phyloP scores from a whole-genome alignment of 1,140 invertebrate species.

The Coboldia fuscipes region DNA sequence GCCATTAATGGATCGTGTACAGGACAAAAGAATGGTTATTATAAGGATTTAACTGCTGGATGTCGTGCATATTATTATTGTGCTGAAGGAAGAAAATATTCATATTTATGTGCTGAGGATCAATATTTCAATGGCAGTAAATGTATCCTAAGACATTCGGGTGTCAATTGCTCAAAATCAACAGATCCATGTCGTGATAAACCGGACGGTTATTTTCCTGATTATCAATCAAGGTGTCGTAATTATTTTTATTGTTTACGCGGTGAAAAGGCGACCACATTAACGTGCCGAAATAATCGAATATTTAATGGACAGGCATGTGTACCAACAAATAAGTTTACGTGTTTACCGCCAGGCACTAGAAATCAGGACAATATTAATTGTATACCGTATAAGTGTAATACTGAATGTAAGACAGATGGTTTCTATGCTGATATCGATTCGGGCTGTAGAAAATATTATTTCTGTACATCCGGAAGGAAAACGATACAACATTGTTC shows the following conservation, averaged over 20 bases:
- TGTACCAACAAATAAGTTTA: conserved; percentile 16
- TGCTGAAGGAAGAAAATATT: conserved; percentile 25
- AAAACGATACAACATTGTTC: conserved; percentile 20
- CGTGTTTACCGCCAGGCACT: conserved; percentile 15
- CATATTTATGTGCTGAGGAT: conserved; percentile 27
- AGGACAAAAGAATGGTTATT: conserved; percentile 28
- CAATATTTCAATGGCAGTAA: conserved; percentile 28
- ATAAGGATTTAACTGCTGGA: conserved; percentile 26
- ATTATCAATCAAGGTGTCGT: conserved; percentile 25
- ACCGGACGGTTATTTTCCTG: conserved; percentile 29
- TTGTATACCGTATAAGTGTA: conserved; percentile 7
- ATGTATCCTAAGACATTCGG: conserved; percentile 20
- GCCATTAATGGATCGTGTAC: conserved; percentile 25
- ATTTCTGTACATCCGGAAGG: conserved; percentile 26
- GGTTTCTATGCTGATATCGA: conserved; percentile 28
- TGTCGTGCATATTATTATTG: conserved; percentile 35
- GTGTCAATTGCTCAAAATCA: conserved; percentile 22
- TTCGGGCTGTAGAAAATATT: conserved; percentile 29
- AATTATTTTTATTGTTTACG: conserved; percentile 33
- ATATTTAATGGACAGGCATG: conserved; percentile 30
- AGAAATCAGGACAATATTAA: conserved; percentile 13
- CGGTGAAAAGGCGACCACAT: conserved; percentile 25
- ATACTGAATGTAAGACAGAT: conserved; percentile 18
- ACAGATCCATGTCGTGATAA: conserved; percentile 24
- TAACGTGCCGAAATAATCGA: conserved; percentile 27